Evolutionary conservation across 2,888 invertebrate species (phyloP).

Genomic region (Leucophora obtusa): DNA sequence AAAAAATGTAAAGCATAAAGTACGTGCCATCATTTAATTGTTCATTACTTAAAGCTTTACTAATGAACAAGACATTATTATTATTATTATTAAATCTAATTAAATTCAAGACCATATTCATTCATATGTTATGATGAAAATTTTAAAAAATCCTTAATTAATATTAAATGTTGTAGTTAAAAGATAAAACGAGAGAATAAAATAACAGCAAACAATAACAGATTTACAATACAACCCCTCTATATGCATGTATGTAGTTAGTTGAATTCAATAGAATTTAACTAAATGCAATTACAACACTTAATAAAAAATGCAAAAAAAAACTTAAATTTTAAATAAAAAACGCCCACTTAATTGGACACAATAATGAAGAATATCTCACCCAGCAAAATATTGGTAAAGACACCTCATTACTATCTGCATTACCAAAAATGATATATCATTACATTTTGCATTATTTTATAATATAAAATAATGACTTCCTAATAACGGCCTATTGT

Average conservation of each 20-base stretch:
- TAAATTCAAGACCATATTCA: conserved; percentile 64
- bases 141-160: conserved; percentile 58
- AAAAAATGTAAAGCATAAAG: background rate
- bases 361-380: no score
- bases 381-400: no score
- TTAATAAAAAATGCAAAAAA: conserved; percentile 46
- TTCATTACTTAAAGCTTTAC: conserved; percentile 16
- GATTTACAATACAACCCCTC: conserved; percentile 50
- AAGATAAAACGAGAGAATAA: conserved; percentile 6
- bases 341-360: conserved; percentile 62
- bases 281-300: conserved; percentile 61
- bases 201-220: conserved; percentile 38
- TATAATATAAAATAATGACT: no score
- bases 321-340: conserved; percentile 17
- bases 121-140: conserved; percentile 19
- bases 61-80: conserved; percentile 56
- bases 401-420: no score
- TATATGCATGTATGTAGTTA: conserved; percentile 22
- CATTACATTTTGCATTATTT: no score
- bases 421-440: no score
- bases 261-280: conserved; percentile 60
- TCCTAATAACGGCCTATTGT: no score
- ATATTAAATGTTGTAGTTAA: conserved; percentile 48
- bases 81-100: conserved; percentile 64
- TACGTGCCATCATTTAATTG: conserved; percentile 60